phyloP scores from a whole-genome alignment of 1,140 invertebrate species.

The Myzus persicae region DNA sequence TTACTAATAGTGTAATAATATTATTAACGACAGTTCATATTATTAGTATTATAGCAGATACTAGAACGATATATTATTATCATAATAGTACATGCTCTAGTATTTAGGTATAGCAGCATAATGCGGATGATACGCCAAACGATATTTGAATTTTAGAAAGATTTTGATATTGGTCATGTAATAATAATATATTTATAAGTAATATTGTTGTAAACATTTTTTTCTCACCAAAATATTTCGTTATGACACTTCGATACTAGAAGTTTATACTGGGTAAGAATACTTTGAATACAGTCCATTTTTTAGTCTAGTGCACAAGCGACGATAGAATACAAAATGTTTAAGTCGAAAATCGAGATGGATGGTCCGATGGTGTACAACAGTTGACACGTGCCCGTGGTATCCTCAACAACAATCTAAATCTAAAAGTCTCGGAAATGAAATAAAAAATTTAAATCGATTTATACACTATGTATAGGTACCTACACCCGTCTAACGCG shows the following conservation, averaged over 20 bases:
- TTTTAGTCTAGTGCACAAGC: slow-evolving; percentile 23
- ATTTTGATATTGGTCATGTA: not conserved
- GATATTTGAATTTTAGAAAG: not conserved
- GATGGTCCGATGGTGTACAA: not conserved
- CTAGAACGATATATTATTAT: not conserved
- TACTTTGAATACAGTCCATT: not conserved
- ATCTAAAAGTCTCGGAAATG: not conserved
- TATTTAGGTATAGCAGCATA: not conserved
- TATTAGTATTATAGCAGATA: not conserved
- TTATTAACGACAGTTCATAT: not conserved
- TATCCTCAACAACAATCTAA: not conserved
- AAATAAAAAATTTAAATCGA: not conserved
- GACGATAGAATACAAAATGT: not conserved
- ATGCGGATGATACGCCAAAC: not conserved
- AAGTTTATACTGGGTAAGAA: not conserved
- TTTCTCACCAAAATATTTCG: not conserved
- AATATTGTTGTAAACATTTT: not conserved
- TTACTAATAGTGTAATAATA: not conserved
- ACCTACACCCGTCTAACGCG: too few species aligned
- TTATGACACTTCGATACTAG: not conserved
- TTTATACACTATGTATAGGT: not conserved
- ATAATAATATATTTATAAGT: not conserved
- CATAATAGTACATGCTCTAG: not conserved
- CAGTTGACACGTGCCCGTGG: not conserved
- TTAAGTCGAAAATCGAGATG: not conserved